Base-by-base conservation (phyloP, 2,888 invertebrate genomes). In the Hypsopygia costalis region DNA sequence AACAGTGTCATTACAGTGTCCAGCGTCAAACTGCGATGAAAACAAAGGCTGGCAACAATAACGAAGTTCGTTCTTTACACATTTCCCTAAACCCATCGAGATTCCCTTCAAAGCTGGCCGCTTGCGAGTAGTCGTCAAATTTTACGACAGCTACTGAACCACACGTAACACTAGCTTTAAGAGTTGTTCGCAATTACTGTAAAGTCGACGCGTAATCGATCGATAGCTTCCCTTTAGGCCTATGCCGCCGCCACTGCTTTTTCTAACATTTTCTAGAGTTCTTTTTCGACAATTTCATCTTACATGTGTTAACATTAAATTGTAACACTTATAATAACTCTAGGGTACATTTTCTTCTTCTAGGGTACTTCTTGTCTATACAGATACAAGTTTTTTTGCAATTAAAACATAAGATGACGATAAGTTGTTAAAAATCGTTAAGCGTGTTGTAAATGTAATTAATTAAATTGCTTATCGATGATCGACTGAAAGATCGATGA, bases 131-230 rank as follows among this genome's bases (percentile, higher is more conserved):
- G 63, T 79, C 77, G 62, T 79, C 69, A 80, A 78, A 69, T 71
- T 81, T 82, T 72, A 82, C 67, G 78, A 74, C 54, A 61, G 69
- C 76, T 73, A 73, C 76, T 75, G 73, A 78, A 74, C 69, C 62
- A 55, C 62, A 59, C 68, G 69, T 71, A 69, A 63, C 70, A 69
- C 70, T 70, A 65, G 68, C 70, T 68, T 67, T 71, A 72, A 67
- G 64, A 70, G 64, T 65, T 69, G 66, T 69, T 58, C 62, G 67
- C 78, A 76, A 77, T 79, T 74, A 80, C 66, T 66, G 67, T 70
- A 60, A 69, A 76, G 70, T 69, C 65, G 69, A 71, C 62, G 63
- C 58, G 61, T 55, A 65, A 37, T 6, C 12, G 3, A 20, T 3
- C 31, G 31, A 11, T 2, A 16, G 32, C 20, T 1, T 49, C 52